Percentiles rank a stretch among this genome's conserved stretches.
phyloP scores from a whole-genome alignment of 2,113 vertebrate genomes.

The Carlito syrichta region DNA sequence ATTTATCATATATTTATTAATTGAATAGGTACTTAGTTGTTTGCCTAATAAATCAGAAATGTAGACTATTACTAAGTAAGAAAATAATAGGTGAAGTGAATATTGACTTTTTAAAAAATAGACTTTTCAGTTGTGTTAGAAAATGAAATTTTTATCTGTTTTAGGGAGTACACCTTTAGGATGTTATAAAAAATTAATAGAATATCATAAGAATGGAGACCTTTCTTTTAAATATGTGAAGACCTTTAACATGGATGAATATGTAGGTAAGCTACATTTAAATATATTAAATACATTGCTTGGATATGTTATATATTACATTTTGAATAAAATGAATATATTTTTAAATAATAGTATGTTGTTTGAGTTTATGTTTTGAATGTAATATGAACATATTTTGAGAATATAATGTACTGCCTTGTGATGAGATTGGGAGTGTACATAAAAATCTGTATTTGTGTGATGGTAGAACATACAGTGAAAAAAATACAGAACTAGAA shows the following conservation, averaged over 20 bases:
- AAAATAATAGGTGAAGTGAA: background rate
- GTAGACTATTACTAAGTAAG: background rate
- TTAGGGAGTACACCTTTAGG: conserved; percentile 88
- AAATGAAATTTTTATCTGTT: conserved; percentile 68
- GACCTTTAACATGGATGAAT: conserved; percentile 91
- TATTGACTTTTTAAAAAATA: background rate
- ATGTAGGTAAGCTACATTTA: conserved; percentile 84
- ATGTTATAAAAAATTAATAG: conserved; percentile 89
- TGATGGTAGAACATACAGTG: background rate
- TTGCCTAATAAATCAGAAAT: background rate
- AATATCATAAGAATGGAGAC: conserved; percentile 87
- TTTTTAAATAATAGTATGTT: background rate
- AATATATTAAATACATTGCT: background rate
- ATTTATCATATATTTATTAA: conserved; percentile 1
- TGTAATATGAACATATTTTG: background rate
- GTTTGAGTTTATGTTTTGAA: background rate
- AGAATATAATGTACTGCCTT: background rate
- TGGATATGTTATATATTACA: background rate
- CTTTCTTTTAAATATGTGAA: conserved; percentile 90
- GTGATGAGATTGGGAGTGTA: background rate
- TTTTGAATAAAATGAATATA: conserved; percentile 31
- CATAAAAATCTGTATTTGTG: background rate
- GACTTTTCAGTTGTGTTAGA: conserved; percentile 4
- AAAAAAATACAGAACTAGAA: background rate
- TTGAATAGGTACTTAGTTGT: background rate